These are phyloP conservation scores for Hoplostethus mediterraneus DNA, from an alignment of 2,797 vertebrate genomes.

Conservation along the genomic window DNA sequence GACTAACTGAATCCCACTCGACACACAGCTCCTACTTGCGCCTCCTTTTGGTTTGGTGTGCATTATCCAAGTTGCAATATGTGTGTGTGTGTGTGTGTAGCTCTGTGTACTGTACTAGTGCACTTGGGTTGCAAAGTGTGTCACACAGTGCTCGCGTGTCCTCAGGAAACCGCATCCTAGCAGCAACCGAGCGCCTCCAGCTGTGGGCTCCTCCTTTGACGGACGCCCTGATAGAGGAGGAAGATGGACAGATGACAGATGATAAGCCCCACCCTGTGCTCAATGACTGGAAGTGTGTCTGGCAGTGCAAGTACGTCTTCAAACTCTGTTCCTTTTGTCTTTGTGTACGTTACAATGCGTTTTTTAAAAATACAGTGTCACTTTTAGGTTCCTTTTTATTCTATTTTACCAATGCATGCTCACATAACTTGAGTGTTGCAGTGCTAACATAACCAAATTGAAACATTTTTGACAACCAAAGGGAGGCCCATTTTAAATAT, in stretches of 20 bases:
- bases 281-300: conserved; percentile 97
- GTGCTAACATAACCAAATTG: neutral
- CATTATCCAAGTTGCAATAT: conserved; percentile 48
- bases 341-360: neutral
- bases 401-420: neutral
- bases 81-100: conserved; percentile 29
- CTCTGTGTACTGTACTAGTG: conserved; percentile 35
- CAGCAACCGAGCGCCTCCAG: conserved; percentile 94
- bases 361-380: neutral
- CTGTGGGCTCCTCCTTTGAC: conserved; percentile 94
- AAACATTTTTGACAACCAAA: too few species aligned
- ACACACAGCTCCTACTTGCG: neutral
- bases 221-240: conserved; percentile 92
- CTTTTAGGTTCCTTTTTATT: neutral
- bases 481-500: neutral
- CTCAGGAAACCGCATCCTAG: conserved; percentile 94
- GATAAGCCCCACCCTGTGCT: conserved; percentile 90
- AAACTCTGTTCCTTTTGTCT: neutral
- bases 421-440: neutral
- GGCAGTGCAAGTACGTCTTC: conserved; percentile 95
- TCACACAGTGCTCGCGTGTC: conserved; percentile 54
- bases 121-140: conserved; percentile 54
- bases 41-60: conserved; percentile 30
- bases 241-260: conserved; percentile 84
- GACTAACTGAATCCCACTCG: conserved; percentile 35